phyloP scores from a whole-genome alignment of 2,888 invertebrate species.

The Tenthredo scrophulariae region DNA sequence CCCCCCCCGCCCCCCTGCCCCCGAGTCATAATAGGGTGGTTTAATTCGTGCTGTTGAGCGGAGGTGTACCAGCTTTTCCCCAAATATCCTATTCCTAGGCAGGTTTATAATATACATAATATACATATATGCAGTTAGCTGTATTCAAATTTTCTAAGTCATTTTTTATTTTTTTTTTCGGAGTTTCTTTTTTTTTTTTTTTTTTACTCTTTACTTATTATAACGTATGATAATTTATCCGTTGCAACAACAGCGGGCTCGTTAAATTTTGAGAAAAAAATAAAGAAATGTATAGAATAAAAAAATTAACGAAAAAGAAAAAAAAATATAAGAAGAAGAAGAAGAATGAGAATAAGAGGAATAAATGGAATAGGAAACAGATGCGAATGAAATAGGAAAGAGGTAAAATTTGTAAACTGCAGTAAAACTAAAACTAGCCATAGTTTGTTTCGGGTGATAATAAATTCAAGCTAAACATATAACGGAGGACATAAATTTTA shows the following conservation, averaged over 20 bases:
- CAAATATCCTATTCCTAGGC: not conserved
- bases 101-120: not conserved
- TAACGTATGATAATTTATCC: no score
- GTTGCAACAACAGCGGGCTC: no score
- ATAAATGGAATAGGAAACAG: not conserved
- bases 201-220: no score
- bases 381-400: not conserved
- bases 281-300: no score
- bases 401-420: not conserved
- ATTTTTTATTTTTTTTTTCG: not conserved
- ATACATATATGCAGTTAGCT: not conserved
- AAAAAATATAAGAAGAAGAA: no score
- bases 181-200: not conserved
- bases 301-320: no score
- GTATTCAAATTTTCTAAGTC: not conserved
- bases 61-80: not conserved
- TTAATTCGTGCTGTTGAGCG: not conserved
- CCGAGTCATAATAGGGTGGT: not conserved
- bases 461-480: not conserved
- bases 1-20: not conserved
- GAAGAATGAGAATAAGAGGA: not conserved
- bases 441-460: not conserved
- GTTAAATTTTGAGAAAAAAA: no score
- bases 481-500: not conserved
- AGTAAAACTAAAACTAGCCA: not conserved